Percentiles rank a stretch among this genome's conserved stretches.
Evolutionary conservation across 2,888 invertebrate species (phyloP).

Genomic region (Piscicola geometra): DNA sequence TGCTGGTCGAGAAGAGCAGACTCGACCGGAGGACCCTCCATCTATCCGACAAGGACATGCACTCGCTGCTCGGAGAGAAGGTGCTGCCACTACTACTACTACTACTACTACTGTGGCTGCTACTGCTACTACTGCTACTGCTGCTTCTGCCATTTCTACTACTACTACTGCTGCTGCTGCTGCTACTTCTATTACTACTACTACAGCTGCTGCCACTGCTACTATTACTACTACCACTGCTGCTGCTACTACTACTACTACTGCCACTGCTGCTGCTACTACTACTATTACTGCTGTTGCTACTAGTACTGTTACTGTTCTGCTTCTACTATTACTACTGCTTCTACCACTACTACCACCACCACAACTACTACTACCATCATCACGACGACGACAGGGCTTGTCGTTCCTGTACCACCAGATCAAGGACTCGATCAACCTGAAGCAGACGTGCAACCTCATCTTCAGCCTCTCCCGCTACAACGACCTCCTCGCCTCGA

Average conservation of each 20-base stretch:
- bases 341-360: too few relatives aligned
- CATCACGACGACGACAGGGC: slow-evolving; percentile 66
- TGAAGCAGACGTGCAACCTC: slow-evolving; percentile 82
- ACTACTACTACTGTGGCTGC: too few relatives aligned
- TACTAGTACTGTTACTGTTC: too few relatives aligned
- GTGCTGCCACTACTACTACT: slow-evolving; percentile 56
- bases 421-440: slow-evolving; percentile 85
- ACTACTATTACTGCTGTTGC: too few relatives aligned
- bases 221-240: too few relatives aligned
- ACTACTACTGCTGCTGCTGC: too few relatives aligned
- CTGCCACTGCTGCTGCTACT: too few relatives aligned
- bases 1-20: slow-evolving; percentile 80
- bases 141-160: too few relatives aligned
- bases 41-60: slow-evolving; percentile 72
- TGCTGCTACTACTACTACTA: too few relatives aligned
- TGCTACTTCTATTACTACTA: too few relatives aligned
- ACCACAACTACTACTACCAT: not conserved
- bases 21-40: slow-evolving; percentile 66
- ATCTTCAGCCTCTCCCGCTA: slow-evolving; percentile 85
- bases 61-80: slow-evolving; percentile 79
- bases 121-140: slow-evolving; percentile 80
- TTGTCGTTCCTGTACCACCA: slow-evolving; percentile 91
- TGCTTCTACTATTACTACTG: too few relatives aligned
- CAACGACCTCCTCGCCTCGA: slow-evolving; percentile 81
- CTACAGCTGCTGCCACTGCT: too few relatives aligned